Conservation (phyloP, 2,888 invertebrate species). For the Cosmorhoe ocellata region DNA sequence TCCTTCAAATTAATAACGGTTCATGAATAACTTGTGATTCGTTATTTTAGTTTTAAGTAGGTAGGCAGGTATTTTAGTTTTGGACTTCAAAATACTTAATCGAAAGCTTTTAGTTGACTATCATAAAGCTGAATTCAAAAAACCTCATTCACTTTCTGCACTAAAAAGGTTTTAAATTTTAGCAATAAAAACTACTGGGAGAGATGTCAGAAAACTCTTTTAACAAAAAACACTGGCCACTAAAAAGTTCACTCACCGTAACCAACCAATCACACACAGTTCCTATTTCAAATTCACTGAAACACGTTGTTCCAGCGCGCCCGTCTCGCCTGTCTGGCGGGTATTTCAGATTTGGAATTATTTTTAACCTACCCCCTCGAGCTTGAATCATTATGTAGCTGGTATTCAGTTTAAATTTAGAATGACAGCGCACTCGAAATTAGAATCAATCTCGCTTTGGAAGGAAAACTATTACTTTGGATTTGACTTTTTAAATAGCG, state of each 20-base stretch:
- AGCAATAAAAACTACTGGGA: too few relatives aligned
- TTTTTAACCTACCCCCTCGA: slow-evolving; percentile 73
- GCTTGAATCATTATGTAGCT: slow-evolving; percentile 47
- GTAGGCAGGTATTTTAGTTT: too few relatives aligned
- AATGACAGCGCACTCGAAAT: slow-evolving; percentile 25
- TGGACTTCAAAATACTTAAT: too few relatives aligned
- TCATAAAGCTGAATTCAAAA: too few relatives aligned
- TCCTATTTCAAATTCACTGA: slow-evolving; percentile 21
- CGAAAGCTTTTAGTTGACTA: too few relatives aligned
- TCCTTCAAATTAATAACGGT: too few relatives aligned
- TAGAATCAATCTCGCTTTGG: slow-evolving; percentile 15
- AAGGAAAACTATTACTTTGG: slow-evolving; percentile 3
- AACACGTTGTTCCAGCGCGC: slow-evolving; percentile 28
- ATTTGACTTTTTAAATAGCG: slow-evolving; percentile 7
- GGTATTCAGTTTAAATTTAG: slow-evolving; percentile 34
- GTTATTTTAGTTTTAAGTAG: too few relatives aligned
- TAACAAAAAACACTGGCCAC: background rate
- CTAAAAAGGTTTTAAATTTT: too few relatives aligned
- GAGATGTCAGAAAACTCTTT: background rate
- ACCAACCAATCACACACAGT: slow-evolving; percentile 19
- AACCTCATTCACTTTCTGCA: too few relatives aligned
- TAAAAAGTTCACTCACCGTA: slow-evolving; percentile 16
- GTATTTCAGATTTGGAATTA: slow-evolving; percentile 50
- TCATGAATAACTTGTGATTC: too few relatives aligned
- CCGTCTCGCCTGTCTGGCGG: slow-evolving; percentile 49